phyloP scores from a whole-genome alignment of 2,888 invertebrate genomes.

The Cephus nigrinus region DNA sequence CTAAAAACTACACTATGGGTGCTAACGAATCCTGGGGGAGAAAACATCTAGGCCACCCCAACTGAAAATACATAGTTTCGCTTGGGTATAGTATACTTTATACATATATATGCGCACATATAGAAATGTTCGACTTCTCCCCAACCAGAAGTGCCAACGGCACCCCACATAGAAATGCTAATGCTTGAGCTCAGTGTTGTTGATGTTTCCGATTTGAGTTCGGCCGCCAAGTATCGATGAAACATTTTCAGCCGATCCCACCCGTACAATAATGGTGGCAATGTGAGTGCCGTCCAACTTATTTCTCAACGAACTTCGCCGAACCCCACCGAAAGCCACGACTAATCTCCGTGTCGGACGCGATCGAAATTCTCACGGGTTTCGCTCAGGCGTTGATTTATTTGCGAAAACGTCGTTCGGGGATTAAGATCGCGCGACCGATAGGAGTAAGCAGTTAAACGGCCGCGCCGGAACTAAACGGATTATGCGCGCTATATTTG shows the following conservation, averaged over 20 bases:
- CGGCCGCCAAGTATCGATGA: not conserved
- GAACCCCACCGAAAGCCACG: constrained; percentile 6
- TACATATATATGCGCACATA: not conserved
- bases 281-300: not conserved
- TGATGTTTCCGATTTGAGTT: constrained; percentile 49
- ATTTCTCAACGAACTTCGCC: not conserved
- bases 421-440: constrained; percentile 40
- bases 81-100: not conserved
- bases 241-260: not conserved
- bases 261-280: not conserved
- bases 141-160: not conserved
- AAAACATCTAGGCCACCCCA: not conserved
- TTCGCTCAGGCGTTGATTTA: constrained; percentile 38
- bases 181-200: constrained; percentile 35
- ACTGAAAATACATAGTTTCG: not conserved
- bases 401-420: constrained; percentile 36
- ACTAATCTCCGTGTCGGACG: constrained; percentile 53
- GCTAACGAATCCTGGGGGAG: constrained; percentile 58
- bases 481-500: constrained; percentile 35
- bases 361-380: constrained; percentile 52
- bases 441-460: constrained; percentile 32
- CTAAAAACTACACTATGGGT: constrained; percentile 53
- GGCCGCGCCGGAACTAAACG: constrained; percentile 42
- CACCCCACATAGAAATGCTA: constrained; percentile 50
- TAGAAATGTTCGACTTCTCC: not conserved